Evolutionary conservation across 1,140 invertebrate species (phyloP).

Genomic region (Papilio dardanus): DNA sequence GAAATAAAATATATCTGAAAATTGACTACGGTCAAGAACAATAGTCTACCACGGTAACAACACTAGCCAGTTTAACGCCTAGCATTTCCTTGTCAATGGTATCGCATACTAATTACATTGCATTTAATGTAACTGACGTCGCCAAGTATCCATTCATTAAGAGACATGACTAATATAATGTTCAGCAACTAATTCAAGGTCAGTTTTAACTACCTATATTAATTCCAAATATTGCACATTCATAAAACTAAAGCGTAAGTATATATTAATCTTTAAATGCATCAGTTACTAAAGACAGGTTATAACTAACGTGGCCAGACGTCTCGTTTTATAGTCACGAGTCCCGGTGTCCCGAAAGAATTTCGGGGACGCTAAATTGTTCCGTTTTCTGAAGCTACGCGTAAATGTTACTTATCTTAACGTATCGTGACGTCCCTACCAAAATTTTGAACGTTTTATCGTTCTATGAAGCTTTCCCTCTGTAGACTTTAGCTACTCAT

Average conservation of each 20-base stretch:
- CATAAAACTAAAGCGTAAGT: neutral
- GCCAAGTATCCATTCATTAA: neutral
- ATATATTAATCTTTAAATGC: neutral
- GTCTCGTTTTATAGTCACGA: neutral
- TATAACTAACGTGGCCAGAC: neutral
- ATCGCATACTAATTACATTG: neutral
- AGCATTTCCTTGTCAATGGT: neutral
- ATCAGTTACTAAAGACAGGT: neutral
- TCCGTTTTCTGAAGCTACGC: too few relatives aligned
- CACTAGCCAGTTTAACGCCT: neutral
- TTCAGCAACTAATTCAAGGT: neutral
- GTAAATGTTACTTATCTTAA: too few relatives aligned
- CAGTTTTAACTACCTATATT: neutral
- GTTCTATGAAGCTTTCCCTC: too few relatives aligned
- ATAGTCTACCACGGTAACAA: neutral
- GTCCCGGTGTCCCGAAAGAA: too few relatives aligned
- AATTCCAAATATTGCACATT: neutral
- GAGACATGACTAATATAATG: neutral
- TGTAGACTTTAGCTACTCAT: too few relatives aligned
- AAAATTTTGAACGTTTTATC: too few relatives aligned
- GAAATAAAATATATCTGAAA: too few relatives aligned
- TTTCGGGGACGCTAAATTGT: too few relatives aligned
- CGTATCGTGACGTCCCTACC: too few relatives aligned
- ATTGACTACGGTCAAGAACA: neutral
- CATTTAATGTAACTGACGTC: neutral